Conservation (phyloP, 2,888 invertebrate species). For the Tetramorium bicarinatum region DNA sequence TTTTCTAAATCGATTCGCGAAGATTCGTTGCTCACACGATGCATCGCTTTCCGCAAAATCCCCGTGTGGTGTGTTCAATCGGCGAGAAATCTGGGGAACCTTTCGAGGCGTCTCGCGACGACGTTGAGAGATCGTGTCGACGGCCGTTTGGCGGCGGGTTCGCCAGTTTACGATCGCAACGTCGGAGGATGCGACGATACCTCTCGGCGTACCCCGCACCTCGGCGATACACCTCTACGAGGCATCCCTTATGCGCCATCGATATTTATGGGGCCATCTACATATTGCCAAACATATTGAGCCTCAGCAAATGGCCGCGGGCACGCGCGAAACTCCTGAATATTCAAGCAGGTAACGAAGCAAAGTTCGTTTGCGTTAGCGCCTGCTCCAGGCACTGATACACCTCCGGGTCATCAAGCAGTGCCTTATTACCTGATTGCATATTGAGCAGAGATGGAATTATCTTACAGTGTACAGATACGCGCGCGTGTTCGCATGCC, state of each 20-base stretch:
- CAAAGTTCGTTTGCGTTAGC: slow-evolving; percentile 82
- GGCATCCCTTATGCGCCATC: slow-evolving; percentile 71
- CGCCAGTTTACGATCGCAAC: slow-evolving; percentile 54
- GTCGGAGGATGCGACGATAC: slow-evolving; percentile 45
- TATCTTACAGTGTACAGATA: slow-evolving; percentile 57
- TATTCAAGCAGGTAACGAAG: slow-evolving; percentile 85
- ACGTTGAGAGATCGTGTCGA: slow-evolving; percentile 37
- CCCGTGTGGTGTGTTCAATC: background rate
- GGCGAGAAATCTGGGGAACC: slow-evolving; percentile 22
- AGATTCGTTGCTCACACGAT: background rate
- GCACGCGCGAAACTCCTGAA: slow-evolving; percentile 84
- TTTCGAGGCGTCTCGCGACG: slow-evolving; percentile 25
- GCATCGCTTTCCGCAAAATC: slow-evolving; percentile 6
- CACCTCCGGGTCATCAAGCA: slow-evolving; percentile 79
- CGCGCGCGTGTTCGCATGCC: slow-evolving; percentile 15
- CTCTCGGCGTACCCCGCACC: slow-evolving; percentile 1
- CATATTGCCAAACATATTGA: slow-evolving; percentile 85
- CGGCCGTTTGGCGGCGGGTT: slow-evolving; percentile 41
- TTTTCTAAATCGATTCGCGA: background rate
- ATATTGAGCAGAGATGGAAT: slow-evolving; percentile 73
- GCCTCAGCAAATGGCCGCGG: slow-evolving; percentile 82
- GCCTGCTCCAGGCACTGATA: slow-evolving; percentile 75
- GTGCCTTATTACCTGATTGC: slow-evolving; percentile 79
- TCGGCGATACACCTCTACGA: slow-evolving; percentile 33
- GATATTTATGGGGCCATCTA: slow-evolving; percentile 82